phyloP scores from a whole-genome alignment of 2,113 vertebrate genomes.

The Urocitellus parryii region DNA sequence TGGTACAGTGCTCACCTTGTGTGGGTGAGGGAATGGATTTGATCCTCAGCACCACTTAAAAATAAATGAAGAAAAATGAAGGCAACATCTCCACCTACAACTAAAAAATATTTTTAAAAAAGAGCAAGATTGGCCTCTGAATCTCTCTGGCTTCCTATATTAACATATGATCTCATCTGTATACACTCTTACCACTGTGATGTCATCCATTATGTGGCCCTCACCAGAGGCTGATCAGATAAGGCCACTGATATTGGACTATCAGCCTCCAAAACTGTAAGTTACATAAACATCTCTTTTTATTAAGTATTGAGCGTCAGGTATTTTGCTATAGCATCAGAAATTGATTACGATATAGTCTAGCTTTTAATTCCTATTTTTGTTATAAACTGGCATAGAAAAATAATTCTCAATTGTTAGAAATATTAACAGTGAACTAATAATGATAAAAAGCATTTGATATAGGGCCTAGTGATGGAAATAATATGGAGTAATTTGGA shows the following conservation, averaged over 20 bases:
- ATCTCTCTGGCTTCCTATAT: not conserved
- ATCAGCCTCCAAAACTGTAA: not conserved
- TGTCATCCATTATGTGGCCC: not conserved
- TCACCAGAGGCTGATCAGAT: not conserved
- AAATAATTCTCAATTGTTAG: slow-evolving; percentile 26
- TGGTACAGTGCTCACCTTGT: no score
- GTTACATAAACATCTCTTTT: not conserved
- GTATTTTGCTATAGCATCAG: not conserved
- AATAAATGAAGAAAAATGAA: no score
- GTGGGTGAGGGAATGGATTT: no score
- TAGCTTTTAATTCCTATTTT: slow-evolving; percentile 12
- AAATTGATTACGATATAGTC: not conserved
- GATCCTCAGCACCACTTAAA: no score
- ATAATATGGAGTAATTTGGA: not conserved
- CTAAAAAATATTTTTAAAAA: not conserved
- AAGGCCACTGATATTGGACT: not conserved
- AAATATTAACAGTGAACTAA: not conserved
- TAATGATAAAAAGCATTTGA: slow-evolving; percentile 7
- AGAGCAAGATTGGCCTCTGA: not conserved
- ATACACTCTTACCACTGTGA: not conserved
- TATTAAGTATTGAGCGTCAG: not conserved
- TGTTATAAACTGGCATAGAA: not conserved
- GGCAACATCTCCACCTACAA: no score
- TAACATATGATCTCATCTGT: not conserved
- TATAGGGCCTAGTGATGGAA: not conserved